These are phyloP conservation scores for Scalopus aquaticus DNA, from an alignment of 2,113 vertebrate genomes.

Conservation along the genomic window DNA sequence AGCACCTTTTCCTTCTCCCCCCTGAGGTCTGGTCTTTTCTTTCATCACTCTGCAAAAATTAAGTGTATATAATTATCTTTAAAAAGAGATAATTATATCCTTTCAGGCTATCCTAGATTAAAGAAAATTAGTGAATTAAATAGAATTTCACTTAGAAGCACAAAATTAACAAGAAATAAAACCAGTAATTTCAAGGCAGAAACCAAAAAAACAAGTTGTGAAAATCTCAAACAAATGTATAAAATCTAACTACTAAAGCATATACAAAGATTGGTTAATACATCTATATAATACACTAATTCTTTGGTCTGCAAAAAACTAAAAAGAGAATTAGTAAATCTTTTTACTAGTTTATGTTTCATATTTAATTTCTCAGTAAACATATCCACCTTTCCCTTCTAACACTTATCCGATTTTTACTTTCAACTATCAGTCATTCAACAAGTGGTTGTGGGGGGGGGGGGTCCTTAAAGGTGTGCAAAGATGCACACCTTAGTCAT, in stretches of 20 bases:
- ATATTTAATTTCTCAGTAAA: conserved; percentile 31
- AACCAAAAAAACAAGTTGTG: neutral
- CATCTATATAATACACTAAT: neutral
- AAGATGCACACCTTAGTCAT: neutral
- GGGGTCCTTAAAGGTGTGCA: no score
- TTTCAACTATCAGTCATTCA: neutral
- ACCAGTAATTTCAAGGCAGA: neutral
- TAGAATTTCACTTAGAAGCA: conserved; percentile 10
- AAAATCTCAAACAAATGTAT: conserved; percentile 26
- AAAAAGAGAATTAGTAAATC: neutral
- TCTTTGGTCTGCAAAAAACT: neutral
- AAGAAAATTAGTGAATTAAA: neutral
- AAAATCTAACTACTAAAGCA: neutral
- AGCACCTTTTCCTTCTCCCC: conserved; percentile 86
- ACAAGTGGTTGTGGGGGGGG: neutral
- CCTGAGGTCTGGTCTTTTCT: conserved; percentile 91
- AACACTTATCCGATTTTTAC: neutral
- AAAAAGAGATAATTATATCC: neutral
- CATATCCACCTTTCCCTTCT: neutral
- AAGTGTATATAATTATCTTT: neutral
- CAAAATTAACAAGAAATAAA: conserved; percentile 1
- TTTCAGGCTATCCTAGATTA: neutral
- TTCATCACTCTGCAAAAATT: conserved; percentile 84
- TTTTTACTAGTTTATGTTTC: neutral
- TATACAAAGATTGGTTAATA: neutral